Evolutionary conservation across 2,113 vertebrate genomes (phyloP).

Genomic region (Myocastor coypus): DNA sequence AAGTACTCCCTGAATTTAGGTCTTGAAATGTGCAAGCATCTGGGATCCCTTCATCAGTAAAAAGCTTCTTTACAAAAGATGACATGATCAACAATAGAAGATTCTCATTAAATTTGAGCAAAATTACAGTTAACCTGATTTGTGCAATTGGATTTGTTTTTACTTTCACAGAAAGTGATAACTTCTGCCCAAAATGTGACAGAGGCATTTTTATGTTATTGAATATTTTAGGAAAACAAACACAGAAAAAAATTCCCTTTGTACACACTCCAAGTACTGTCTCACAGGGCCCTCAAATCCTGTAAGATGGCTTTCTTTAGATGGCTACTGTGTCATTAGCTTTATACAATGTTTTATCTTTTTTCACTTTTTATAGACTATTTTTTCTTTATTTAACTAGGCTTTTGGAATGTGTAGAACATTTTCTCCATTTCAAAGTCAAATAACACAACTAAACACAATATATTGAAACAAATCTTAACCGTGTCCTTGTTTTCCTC

Average conservation of each 20-base stretch:
- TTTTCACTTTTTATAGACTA: background rate
- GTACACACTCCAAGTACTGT: background rate
- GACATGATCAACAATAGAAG: background rate
- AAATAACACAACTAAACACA: background rate
- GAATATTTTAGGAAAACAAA: background rate
- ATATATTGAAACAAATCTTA: background rate
- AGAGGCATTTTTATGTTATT: background rate
- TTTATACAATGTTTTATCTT: background rate
- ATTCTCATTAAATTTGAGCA: constrained; percentile 51
- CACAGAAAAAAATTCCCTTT: background rate
- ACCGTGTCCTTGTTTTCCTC: background rate
- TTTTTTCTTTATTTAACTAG: background rate
- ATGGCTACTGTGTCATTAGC: background rate
- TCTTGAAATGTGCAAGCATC: background rate
- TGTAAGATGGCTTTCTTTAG: background rate
- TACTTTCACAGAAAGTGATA: constrained; percentile 17
- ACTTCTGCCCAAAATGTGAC: background rate
- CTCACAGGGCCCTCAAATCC: background rate
- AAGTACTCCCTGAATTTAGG: background rate
- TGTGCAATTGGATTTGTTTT: constrained; percentile 33
- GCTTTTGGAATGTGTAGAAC: background rate
- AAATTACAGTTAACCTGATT: constrained; percentile 45
- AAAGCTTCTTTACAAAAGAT: constrained; percentile 47
- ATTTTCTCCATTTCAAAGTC: constrained; percentile 20
- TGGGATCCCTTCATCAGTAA: background rate